Evolutionary conservation across 2,113 vertebrate species (phyloP).

Genomic region (Corynorhinus townsendii): DNA sequence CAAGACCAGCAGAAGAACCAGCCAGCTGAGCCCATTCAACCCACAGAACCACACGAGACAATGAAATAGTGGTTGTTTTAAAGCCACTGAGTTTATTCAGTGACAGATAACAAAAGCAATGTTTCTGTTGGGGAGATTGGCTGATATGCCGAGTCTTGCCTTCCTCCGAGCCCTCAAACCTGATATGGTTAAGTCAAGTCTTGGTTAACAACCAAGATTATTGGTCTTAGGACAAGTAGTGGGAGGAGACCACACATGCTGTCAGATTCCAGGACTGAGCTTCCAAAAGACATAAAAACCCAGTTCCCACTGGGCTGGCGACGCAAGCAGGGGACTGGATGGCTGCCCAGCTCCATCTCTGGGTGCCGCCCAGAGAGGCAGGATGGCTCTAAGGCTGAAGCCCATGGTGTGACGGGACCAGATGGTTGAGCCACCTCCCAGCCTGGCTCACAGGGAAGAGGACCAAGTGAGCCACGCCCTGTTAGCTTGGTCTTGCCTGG

Average conservation of each 20-base stretch:
- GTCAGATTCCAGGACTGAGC: not conserved
- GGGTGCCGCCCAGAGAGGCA: not conserved
- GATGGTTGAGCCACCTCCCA: not conserved
- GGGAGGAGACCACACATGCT: not conserved
- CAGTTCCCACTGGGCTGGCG: not conserved
- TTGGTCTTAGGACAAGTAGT: not conserved
- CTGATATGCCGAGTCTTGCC: not conserved
- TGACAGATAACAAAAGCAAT: not conserved
- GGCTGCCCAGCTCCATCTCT: not conserved
- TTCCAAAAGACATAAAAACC: not conserved
- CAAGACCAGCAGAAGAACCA: not conserved
- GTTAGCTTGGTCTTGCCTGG: not conserved
- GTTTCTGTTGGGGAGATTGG: not conserved
- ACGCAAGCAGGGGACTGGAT: not conserved
- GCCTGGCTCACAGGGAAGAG: not conserved
- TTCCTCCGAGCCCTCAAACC: not conserved
- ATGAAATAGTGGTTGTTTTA: not conserved
- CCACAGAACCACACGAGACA: not conserved
- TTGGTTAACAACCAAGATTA: not conserved
- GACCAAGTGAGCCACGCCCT: not conserved
- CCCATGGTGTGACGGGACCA: accelerated
- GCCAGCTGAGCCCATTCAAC: not conserved
- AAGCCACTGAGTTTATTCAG: not conserved
- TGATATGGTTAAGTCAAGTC: not conserved
- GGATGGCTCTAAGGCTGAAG: not conserved